Conservation (phyloP, 2,113 vertebrate genomes). For the Mungos mungo region DNA sequence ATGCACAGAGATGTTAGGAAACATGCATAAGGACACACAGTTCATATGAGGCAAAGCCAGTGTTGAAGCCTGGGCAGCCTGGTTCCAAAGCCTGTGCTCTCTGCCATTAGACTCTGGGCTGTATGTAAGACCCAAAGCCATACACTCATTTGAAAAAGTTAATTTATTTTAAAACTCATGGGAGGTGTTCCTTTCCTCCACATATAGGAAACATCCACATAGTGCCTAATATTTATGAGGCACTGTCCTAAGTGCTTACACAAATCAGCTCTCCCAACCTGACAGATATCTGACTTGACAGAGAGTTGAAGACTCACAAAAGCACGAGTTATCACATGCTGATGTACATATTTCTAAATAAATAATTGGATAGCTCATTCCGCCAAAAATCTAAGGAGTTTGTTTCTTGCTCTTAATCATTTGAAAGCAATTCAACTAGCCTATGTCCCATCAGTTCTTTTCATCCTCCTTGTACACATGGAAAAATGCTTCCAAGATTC, state of each 20-base stretch:
- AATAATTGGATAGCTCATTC: background rate
- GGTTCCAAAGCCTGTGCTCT: background rate
- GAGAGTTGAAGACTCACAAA: background rate
- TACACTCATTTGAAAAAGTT: background rate
- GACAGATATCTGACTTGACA: background rate
- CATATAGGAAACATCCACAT: background rate
- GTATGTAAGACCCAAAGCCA: background rate
- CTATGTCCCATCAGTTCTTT: background rate
- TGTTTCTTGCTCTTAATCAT: background rate
- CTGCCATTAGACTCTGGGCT: background rate
- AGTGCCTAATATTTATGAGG: background rate
- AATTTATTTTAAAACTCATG: background rate
- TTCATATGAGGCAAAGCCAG: background rate
- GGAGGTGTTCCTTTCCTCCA: background rate
- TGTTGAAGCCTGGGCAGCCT: background rate
- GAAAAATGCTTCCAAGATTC: background rate
- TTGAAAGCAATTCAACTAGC: background rate
- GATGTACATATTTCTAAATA: conserved; percentile 25
- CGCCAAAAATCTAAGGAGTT: background rate
- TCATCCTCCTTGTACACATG: background rate
- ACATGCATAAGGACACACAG: background rate
- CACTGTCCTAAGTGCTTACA: background rate
- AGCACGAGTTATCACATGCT: background rate
- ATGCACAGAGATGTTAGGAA: background rate
- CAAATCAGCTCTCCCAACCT: background rate